Evolutionary conservation across 2,888 invertebrate species (phyloP).

Genomic region (Rhopalosiphum nymphaeae): DNA sequence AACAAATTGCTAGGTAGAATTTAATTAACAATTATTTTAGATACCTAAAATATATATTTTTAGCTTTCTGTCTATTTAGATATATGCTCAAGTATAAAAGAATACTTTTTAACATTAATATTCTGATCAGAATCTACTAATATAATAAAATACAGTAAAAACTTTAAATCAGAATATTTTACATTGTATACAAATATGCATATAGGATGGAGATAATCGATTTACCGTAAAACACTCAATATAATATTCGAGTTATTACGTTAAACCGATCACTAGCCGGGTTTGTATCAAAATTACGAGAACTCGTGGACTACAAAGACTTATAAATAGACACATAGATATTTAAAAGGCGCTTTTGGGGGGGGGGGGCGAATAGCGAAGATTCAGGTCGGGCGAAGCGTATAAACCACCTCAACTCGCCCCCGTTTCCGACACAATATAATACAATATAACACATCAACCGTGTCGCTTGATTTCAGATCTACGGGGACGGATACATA

Average conservation of each 20-base stretch:
- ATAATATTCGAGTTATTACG: not conserved
- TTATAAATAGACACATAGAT: no score
- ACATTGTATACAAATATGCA: not conserved
- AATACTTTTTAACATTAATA: not conserved
- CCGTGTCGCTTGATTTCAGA: slow-evolving; percentile 73
- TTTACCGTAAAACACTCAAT: not conserved
- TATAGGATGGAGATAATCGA: not conserved
- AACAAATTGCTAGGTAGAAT: not conserved
- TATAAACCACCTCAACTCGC: not conserved
- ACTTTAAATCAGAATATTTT: not conserved
- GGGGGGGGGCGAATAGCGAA: not conserved
- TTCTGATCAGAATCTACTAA: not conserved
- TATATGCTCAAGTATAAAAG: not conserved
- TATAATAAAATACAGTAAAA: not conserved
- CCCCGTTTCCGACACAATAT: not conserved
- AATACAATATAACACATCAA: not conserved
- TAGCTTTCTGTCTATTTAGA: not conserved
- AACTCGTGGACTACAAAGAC: no score
- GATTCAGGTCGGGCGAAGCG: not conserved
- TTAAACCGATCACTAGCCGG: no score
- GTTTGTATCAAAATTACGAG: no score
- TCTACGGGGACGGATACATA: slow-evolving; percentile 85
- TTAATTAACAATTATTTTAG: not conserved
- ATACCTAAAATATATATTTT: not conserved
- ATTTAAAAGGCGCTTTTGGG: no score